A percentile compares a stretch with the other conserved stretches of the same genome.
Conservation (phyloP, 1,140 invertebrate genomes). For the Oncopeltus fasciatus region DNA sequence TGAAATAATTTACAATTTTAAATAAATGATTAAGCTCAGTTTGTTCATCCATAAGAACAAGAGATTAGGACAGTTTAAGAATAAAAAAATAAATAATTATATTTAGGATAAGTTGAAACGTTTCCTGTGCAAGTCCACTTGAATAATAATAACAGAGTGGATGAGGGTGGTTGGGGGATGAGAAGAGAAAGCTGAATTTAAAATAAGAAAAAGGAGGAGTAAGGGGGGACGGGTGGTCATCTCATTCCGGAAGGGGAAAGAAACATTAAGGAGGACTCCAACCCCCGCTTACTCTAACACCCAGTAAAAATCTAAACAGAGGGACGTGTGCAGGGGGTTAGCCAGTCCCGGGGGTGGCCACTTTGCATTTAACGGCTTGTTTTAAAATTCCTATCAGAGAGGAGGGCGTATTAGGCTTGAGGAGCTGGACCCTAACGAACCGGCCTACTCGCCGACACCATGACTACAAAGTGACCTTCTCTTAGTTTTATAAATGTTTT, state of each 20-base stretch:
- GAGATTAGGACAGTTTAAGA: too few relatives aligned
- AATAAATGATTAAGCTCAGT: too few relatives aligned
- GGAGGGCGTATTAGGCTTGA: not conserved
- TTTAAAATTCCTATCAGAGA: conserved; percentile 11
- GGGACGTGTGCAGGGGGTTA: not conserved
- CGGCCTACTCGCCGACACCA: not conserved
- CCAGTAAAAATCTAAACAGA: conserved; percentile 5
- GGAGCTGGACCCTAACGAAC: not conserved
- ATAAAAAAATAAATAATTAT: too few relatives aligned
- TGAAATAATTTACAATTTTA: too few relatives aligned
- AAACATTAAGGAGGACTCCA: not conserved
- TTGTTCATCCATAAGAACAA: too few relatives aligned
- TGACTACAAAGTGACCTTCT: not conserved
- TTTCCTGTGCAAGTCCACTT: too few relatives aligned
- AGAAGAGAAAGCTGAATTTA: too few relatives aligned
- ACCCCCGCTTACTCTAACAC: too few relatives aligned
- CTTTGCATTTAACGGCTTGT: conserved; percentile 6
- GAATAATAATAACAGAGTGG: too few relatives aligned
- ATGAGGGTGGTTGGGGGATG: too few relatives aligned
- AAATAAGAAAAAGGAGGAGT: too few relatives aligned
- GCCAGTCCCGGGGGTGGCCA: not conserved
- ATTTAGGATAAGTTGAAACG: too few relatives aligned
- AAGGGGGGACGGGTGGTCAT: not conserved
- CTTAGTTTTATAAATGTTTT: not conserved
- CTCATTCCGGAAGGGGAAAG: not conserved